phyloP scores from a whole-genome alignment of 2,888 invertebrate species.

The Lottia gigantea region DNA sequence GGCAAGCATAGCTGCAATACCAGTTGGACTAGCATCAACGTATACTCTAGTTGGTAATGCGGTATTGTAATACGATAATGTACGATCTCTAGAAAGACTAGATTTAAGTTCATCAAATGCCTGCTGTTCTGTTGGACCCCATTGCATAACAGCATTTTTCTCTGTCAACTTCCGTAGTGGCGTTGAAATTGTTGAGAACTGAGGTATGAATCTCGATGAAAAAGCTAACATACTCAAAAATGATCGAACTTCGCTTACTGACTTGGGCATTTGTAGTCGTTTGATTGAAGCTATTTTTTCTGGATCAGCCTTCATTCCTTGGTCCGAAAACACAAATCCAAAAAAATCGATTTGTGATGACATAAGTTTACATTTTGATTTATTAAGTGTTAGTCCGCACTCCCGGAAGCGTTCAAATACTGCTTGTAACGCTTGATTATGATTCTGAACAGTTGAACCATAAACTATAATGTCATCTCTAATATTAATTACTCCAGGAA shows the following conservation, averaged over 20 bases:
- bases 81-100: neutral
- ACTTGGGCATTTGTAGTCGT: neutral
- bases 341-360: neutral
- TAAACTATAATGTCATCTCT: conserved; percentile 39
- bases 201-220: conserved; percentile 8
- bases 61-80: neutral
- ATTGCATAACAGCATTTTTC: neutral
- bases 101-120: conserved; percentile 6
- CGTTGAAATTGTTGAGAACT: conserved; percentile 1
- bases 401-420: neutral
- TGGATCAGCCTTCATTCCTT: neutral
- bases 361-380: neutral
- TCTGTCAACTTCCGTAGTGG: neutral
- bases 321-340: neutral
- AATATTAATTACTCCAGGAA: conserved; percentile 32
- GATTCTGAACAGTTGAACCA: neutral
- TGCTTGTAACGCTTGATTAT: neutral
- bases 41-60: conserved; percentile 19
- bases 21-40: conserved; percentile 45
- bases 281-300: neutral
- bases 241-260: neutral
- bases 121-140: neutral
- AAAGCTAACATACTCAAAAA: conserved; percentile 3
- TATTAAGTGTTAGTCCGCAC: neutral
- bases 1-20: conserved; percentile 37